Percentiles rank a stretch among this genome's conserved stretches.
Evolutionary conservation across 2,113 vertebrate species (phyloP).

Genomic region (Phyllostomus hastatus): DNA sequence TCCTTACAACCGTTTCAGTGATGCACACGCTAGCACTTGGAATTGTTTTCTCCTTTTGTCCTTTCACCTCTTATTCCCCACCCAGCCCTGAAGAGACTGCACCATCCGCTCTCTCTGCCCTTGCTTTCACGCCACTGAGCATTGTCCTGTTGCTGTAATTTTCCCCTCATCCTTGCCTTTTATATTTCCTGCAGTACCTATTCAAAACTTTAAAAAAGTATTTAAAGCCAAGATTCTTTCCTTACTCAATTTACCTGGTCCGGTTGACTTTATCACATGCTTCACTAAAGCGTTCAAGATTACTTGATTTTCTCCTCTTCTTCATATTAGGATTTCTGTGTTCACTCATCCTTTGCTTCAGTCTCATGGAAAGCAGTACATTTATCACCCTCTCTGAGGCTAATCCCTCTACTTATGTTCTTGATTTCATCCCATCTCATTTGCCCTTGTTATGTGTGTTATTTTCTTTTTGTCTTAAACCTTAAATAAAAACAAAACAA

Average conservation of each 20-base stretch:
- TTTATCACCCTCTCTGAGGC: neutral
- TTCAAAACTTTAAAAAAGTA: constrained; percentile 19
- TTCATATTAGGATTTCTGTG: constrained; percentile 18
- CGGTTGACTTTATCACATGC: neutral
- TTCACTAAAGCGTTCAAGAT: neutral
- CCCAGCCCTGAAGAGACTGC: neutral
- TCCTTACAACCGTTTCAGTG: constrained; percentile 8
- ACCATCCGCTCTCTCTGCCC: neutral
- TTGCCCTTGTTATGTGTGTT: neutral
- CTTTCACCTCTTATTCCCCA: neutral
- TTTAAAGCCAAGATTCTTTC: neutral
- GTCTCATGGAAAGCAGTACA: neutral
- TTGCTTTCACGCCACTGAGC: neutral
- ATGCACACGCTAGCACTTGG: neutral
- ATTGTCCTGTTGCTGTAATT: neutral
- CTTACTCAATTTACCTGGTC: constrained; percentile 32
- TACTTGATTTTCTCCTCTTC: neutral
- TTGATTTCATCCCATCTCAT: neutral
- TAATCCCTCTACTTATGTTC: neutral
- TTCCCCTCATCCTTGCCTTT: neutral
- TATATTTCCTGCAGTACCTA: neutral
- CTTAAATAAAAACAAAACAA: constrained; percentile 16
- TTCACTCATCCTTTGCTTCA: constrained; percentile 27
- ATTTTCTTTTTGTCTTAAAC: constrained; percentile 29
- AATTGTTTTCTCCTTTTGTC: neutral